Percentiles rank a stretch among this genome's conserved stretches.
Conservation (phyloP, 2,113 vertebrate genomes). For the Notiomystis cincta region DNA sequence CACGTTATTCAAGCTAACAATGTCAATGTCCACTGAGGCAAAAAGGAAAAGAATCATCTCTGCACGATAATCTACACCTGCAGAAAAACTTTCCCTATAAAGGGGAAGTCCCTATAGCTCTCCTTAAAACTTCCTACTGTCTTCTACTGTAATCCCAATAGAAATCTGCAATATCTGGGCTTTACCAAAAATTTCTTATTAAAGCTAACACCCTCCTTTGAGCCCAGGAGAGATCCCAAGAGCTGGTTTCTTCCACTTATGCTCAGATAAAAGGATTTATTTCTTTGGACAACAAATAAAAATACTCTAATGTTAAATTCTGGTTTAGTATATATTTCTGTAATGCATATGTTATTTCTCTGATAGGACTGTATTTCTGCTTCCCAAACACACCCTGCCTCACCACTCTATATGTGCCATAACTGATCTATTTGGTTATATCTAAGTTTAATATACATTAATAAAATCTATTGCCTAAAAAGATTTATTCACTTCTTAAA, state of each 20-base stretch:
- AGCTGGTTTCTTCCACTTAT: neutral
- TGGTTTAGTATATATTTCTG: neutral
- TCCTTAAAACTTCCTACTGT: neutral
- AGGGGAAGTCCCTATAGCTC: neutral
- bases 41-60: neutral
- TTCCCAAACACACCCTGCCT: neutral
- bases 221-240: neutral
- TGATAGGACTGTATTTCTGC: neutral
- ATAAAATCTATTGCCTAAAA: neutral
- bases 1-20: neutral
- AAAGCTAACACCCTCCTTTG: neutral
- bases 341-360: neutral
- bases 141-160: neutral
- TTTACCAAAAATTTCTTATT: neutral
- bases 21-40: neutral
- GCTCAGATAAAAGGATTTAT: neutral
- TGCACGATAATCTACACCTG: neutral
- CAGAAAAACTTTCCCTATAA: neutral
- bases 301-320: neutral
- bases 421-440: neutral
- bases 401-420: fast-evolving
- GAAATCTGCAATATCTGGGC: neutral
- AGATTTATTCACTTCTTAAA: neutral
- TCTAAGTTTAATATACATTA: neutral
- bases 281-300: neutral